Evolutionary conservation across 35 echinoderm and acorn worm species (phyloP), one percentile per base, ranked within the genome.

Genomic region (Patiria miniata): DNA sequence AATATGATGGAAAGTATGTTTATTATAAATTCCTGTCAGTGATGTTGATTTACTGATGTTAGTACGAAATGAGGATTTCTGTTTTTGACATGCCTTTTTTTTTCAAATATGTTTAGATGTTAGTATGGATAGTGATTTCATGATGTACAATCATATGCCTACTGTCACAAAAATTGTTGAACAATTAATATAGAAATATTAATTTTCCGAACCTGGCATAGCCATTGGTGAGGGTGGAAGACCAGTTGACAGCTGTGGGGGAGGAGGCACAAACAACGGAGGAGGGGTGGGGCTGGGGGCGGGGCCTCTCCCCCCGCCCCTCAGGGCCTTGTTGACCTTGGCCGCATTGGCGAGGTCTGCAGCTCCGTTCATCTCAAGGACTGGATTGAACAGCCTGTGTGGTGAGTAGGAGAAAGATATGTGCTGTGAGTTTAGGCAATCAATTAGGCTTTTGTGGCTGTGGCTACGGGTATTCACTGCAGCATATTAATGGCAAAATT

Each of bases 281-380:
- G 83, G 84, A 14, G 69, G 90, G 2, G 78, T 28, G 12, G 77
- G 85, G 39, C 40, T 79, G 23, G 65, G 65, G 7, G 79, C 37
- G 3, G 90, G 90, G 30, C 84, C 84, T 55, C 79, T 54, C 23
- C 90, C 90, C 52, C 90, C 90, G 15, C 90, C 90, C 85, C 78
- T 68, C 36, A 92, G 34, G 16, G 42, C 29, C 28, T 87, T 82
- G 30, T 87, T 86, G 8, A 92, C 10, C 26, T 39, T 81, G 36
- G 38, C 29, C 5, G 81, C 80, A 37, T 53, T 90, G 16, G 82
- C 40, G 2, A 90, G 81, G 53, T 90, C 88, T 28, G 59, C 18
- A 39, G 81, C 34, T 36, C 34, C 65, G n/a, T 73, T 73, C 65
- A 73, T 73, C 65, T 73, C 29, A 22, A 73, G 26, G 65, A 73